Evolutionary conservation across 2,797 vertebrate species (phyloP).

Genomic region (Emydoidea blandingii): DNA sequence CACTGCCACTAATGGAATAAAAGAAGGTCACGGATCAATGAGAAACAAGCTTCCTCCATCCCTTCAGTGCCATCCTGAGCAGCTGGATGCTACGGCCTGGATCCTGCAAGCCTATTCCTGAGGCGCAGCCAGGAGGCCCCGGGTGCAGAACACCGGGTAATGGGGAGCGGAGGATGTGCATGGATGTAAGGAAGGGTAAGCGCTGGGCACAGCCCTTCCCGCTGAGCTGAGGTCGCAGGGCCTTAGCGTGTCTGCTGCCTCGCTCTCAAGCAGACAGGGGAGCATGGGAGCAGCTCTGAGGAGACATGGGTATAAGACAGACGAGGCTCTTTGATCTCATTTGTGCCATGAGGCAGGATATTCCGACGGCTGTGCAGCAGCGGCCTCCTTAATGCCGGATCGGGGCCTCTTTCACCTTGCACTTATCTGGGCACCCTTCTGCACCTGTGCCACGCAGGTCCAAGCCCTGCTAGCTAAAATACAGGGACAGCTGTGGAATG

Average conservation of each 20-base stretch:
- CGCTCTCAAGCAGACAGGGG: not conserved
- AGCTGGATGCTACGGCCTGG: not conserved
- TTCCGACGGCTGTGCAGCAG: not conserved
- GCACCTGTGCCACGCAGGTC: not conserved
- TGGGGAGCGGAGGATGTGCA: not conserved
- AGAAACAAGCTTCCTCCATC: not conserved
- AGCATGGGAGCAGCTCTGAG: not conserved
- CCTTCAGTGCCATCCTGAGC: not conserved
- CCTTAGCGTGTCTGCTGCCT: too few relatives aligned
- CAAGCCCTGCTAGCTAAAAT: not conserved
- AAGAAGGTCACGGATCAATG: not conserved
- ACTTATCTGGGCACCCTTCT: not conserved
- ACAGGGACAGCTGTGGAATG: not conserved
- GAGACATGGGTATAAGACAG: not conserved
- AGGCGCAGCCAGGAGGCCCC: not conserved
- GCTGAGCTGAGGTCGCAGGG: not conserved
- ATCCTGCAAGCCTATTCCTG: not conserved
- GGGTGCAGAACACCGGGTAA: not conserved
- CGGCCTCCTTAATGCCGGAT: not conserved
- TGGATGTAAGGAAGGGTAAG: not conserved
- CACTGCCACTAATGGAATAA: not conserved
- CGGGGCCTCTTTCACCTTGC: not conserved
- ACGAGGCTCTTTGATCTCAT: not conserved
- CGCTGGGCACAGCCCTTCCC: not conserved
- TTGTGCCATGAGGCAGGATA: too few relatives aligned